Percentiles rank a stretch among this genome's conserved stretches.
Conservation (phyloP, 2,797 vertebrate species). For the Chelidonichthys spinosus region DNA sequence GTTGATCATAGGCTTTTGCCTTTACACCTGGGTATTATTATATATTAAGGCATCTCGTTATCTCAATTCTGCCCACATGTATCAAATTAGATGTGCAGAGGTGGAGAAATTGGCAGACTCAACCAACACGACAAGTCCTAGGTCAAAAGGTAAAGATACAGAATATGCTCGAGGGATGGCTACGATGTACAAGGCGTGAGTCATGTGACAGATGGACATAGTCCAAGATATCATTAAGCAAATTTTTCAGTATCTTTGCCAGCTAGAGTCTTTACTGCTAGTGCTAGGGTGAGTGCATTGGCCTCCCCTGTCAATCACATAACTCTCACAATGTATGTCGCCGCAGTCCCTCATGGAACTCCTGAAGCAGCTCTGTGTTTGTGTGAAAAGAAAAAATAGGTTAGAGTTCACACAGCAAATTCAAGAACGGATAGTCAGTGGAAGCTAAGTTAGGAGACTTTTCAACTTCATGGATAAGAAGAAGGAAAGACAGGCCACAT, state of each 20-base stretch:
- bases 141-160: background rate
- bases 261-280: background rate
- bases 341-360: background rate
- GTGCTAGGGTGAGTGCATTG: background rate
- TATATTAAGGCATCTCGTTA: background rate
- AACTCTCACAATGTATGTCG: background rate
- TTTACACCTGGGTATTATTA: background rate
- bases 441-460: background rate
- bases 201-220: background rate
- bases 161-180: background rate
- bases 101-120: background rate
- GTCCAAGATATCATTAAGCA: background rate
- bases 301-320: background rate
- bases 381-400: background rate
- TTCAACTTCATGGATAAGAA: too few relatives aligned
- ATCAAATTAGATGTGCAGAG: background rate
- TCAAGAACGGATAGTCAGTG: background rate
- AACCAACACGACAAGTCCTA: background rate
- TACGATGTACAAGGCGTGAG: background rate
- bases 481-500: background rate
- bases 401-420: background rate
- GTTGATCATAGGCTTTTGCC: background rate
- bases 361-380: background rate
- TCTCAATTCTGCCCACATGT: background rate
- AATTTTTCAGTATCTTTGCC: background rate